Percentiles rank a stretch among this genome's conserved stretches.
phyloP scores from a whole-genome alignment of 2,888 invertebrate genomes.

The Drosophila villosipedis region DNA sequence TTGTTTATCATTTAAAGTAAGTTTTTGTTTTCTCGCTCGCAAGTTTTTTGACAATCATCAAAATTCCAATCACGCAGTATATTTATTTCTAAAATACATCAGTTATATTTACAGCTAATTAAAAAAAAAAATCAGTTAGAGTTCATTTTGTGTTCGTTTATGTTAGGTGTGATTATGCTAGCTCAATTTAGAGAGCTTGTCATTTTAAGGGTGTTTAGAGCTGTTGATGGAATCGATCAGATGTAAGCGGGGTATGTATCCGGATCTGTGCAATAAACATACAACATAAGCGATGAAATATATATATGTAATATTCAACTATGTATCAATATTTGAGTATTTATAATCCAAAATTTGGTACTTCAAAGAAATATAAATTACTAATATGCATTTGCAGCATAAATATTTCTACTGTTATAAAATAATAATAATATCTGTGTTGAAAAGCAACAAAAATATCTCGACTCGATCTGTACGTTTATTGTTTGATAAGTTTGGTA shows the following conservation, averaged over 20 bases:
- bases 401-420: not conserved
- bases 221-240: not conserved
- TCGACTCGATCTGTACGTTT: not conserved
- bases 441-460: not conserved
- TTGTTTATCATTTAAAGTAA: not conserved
- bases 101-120: not conserved
- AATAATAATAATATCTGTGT: not conserved
- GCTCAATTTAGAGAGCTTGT: not conserved
- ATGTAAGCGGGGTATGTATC: not conserved
- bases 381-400: not conserved
- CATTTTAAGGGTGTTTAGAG: not conserved
- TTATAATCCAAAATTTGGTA: not conserved
- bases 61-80: not conserved
- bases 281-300: not conserved
- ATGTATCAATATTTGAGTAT: constrained; percentile 18
- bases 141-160: not conserved
- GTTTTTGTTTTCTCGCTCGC: no score
- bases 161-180: not conserved
- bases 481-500: not conserved
- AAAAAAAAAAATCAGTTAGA: not conserved
- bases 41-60: not conserved
- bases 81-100: not conserved
- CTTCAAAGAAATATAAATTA: not conserved
- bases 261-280: not conserved
- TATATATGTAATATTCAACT: not conserved